Conservation (phyloP, 2,113 vertebrate species). For the Rhombomys opimus region DNA sequence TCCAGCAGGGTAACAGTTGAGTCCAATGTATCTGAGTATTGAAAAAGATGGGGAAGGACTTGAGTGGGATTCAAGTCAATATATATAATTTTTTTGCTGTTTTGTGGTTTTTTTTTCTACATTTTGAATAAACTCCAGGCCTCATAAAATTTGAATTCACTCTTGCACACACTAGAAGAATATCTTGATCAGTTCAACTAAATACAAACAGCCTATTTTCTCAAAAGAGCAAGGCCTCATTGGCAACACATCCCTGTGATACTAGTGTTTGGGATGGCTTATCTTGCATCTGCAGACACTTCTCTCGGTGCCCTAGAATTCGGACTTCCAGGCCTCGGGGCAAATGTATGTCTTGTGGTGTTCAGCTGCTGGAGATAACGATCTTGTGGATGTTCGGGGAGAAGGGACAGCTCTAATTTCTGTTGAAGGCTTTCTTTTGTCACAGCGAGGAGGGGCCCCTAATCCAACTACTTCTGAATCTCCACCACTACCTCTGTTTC, state of each 20-base stretch:
- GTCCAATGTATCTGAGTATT: too few relatives aligned
- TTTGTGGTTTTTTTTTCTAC: neutral
- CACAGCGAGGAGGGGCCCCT: neutral
- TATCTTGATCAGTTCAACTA: neutral
- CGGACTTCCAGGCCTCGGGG: neutral
- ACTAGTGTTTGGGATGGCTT: accelerated
- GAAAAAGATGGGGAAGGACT: neutral
- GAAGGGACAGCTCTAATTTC: neutral
- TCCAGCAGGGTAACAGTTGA: neutral
- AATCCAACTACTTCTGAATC: neutral
- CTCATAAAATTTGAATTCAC: neutral
- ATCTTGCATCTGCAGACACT: neutral
- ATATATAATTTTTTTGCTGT: neutral
- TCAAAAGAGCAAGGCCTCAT: neutral
- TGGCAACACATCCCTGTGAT: neutral
- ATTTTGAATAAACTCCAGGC: neutral
- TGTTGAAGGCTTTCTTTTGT: neutral
- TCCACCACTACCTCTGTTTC: neutral
- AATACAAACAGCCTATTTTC: neutral
- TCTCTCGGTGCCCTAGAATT: neutral
- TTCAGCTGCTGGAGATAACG: neutral
- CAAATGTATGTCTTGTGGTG: neutral
- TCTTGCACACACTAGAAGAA: neutral
- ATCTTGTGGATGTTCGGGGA: neutral
- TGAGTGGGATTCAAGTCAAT: too few relatives aligned